Conservation (phyloP, 2,888 invertebrate species). For the Lepidocyrtoides sp. region DNA sequence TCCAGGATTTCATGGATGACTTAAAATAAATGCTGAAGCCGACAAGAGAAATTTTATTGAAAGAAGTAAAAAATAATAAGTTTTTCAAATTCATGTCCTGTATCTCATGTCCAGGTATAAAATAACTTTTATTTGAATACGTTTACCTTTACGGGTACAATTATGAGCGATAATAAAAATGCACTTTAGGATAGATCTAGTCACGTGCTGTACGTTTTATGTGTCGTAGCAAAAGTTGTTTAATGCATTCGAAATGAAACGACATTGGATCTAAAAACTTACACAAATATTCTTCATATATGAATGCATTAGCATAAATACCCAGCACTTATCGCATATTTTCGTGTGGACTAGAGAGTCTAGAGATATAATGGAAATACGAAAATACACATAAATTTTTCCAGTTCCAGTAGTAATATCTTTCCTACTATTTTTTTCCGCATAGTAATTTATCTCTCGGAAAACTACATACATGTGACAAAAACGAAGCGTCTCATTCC, state of each 20-base stretch:
- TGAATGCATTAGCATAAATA: background rate
- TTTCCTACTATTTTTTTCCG: background rate
- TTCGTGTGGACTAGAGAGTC: background rate
- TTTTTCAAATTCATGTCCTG: too few relatives aligned
- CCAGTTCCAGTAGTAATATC: slow-evolving; percentile 14
- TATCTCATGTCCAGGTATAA: too few relatives aligned
- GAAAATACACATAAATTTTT: slow-evolving; percentile 52
- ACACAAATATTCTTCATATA: background rate
- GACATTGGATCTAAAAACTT: background rate
- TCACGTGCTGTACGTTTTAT: slow-evolving; percentile 20
- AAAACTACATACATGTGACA: background rate
- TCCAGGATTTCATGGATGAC: too few relatives aligned
- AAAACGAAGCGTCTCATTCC: slow-evolving; percentile 31
- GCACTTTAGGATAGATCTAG: background rate
- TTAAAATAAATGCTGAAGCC: too few relatives aligned
- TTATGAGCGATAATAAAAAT: background rate
- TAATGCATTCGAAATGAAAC: background rate
- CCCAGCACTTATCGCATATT: background rate
- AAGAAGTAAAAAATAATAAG: background rate
- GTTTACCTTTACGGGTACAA: background rate
- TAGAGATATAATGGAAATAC: background rate
- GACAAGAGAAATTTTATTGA: too few relatives aligned
- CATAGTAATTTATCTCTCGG: background rate
- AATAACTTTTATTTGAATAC: background rate
- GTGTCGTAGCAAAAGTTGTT: background rate